Evolutionary conservation across 2,888 invertebrate genomes (phyloP), one percentile per base, ranked within the genome.

Genomic region (Asteroscopus sphinx): DNA sequence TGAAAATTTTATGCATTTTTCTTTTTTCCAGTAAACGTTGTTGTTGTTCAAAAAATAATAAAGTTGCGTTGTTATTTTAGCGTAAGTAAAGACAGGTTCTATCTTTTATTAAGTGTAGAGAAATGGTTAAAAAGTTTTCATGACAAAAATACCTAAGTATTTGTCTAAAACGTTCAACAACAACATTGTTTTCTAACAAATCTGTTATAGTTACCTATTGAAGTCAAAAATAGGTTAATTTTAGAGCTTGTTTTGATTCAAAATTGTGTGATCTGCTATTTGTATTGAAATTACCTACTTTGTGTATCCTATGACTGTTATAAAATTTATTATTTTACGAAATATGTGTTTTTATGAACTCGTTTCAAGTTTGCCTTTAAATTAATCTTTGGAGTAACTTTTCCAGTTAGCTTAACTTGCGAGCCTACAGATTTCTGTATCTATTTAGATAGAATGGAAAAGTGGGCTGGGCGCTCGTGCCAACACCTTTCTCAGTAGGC

Each of bases 271-370:
- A 61, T 41, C 8, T 45, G 26, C 13, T 35, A 16, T 17, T 2
- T 59, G 30, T 48, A 17, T 25, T 21, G 13, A 17, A 33, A 13
- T 3, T 32, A 12, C 3, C 26, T 28, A 28, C 1, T 12, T n/a
- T 33, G 3, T 33, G 3, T 9, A 40, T 13, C 3, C 7, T 32
- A 21, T 47, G 46, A 35, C 11, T 54, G 41, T 42, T 37, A 65
- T 49, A 65, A 66, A 66, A 63, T 41, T 0, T 15, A 66, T 49
- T 41, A 0, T 32, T 49, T 44, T 48, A 49, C 17, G 28, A 17
- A 15, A 12, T 11, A 28, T 28, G 26, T 13, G 30, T 36, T 45
- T 60, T 25, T 41, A 1, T 60, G 11, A 21, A 21, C 1, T 21
- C 3, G 4, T 21, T 4, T 4, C 4, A 21, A 21, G 21, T 21